Base-by-base conservation (phyloP, 1,140 invertebrate genomes). In the Chionoecetes opilio region DNA sequence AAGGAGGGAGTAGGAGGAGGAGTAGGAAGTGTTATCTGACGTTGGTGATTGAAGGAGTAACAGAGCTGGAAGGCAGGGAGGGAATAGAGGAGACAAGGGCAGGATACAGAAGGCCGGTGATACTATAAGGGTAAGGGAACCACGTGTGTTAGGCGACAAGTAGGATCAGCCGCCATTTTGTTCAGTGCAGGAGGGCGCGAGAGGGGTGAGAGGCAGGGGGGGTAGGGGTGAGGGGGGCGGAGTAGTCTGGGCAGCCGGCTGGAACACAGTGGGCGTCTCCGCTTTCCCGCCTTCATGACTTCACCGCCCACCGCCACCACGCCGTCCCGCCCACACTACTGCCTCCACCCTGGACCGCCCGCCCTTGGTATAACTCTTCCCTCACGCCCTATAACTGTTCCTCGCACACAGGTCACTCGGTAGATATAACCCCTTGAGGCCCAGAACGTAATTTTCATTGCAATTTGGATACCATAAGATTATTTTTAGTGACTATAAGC, bases 121-220 rank as follows among this genome's bases (percentile, higher is more conserved):
- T 75, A 75, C 31, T 31, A 86, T 88, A 46, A 14, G 41, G 37
- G 32, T 82, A 9, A 87, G 17, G n/a, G 53, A 35, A 34, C 93
- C 93, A 94, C 93, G 93, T 94, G 93, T 63, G 87, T 46, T 84
- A 6, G 46, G 34, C 31, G 87, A 53, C 34, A 41, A 82, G 46
- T 35, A 11, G 93, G 63, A n/a, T 63, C 34, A 63, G 86, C 87
- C 93, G 93, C 93, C 93, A 94, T 94, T 94, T 94, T 94, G 93
- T 94, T 94, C 34, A 31, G 86, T 35, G 29, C 46, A 32, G 91
- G 35, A 29, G 41, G 32, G 63, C 86, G 84, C 86, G 93, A 94
- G 87, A 88, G 93, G 93, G 86, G 29, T 86, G 37, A 82, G 35
- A 31, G 85, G 32, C 34, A 29, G 35, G 91, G 86, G 29, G 31